Base-by-base conservation (phyloP, 2,888 invertebrate species). In the Andrena minutula region DNA sequence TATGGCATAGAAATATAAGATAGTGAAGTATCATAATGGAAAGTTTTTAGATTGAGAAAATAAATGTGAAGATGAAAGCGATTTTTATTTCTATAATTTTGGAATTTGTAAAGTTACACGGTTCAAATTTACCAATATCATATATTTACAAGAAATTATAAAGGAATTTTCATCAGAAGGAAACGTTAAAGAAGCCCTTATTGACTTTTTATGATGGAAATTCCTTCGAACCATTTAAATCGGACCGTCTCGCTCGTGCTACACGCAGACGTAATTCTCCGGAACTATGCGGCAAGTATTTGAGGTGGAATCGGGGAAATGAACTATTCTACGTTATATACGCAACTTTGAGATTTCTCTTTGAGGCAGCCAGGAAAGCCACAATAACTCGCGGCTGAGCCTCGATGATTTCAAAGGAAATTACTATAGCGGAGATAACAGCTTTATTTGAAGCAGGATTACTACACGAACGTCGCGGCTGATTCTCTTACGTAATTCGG, bases 201-300 rank as follows among this genome's bases (percentile, higher is more conserved):
- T 81, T 64, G 84, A 78, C 77, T 87, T 87, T 86, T 87, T 84
- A 63, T 71, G 30, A 49, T 71, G 58, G 53, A 75, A 88, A 84
- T 84, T 81, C 65, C 84, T 75, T 74, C 79, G 66, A 87, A 86
- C 88, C 88, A 88, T 87, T 88, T 88, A 88, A 87, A 87, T 87
- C 88, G 84, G 63, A 82, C 81, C 81, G 69, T 60, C 73, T 60
- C 73, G 61, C 72, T 58, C 69, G 76, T 81, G 51, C 75, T 71
- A 56, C 77, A 70, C 63, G 64, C 74, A 47, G 68, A 35, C 69
- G 86, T 81, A 84, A 88, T 86, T 84, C 79, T 79, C 75, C 51
- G 53, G 75, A 87, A 87, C 87, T 87, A 87, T 87, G 87, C 75
- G 69, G 76, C 88, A 88, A 88, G 88, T 87, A 88, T 87, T 84